Percentiles rank a stretch among this genome's conserved stretches.
Evolutionary conservation across 2,888 invertebrate species (phyloP).

Genomic region (Acrobasis consociella): DNA sequence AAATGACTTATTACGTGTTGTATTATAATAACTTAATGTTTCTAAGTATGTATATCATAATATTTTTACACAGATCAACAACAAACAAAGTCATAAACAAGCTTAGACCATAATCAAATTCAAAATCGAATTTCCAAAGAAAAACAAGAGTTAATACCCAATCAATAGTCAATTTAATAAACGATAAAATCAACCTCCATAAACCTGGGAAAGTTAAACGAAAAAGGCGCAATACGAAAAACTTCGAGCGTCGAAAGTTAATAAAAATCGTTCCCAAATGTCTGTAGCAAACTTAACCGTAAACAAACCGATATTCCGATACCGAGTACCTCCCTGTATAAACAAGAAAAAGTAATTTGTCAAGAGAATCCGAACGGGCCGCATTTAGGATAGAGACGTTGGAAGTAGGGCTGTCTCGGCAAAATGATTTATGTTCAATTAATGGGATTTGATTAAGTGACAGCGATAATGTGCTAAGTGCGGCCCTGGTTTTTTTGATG

Average conservation of each 20-base stretch:
- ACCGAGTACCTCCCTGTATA: constrained; percentile 44
- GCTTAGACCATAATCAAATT: constrained; percentile 1
- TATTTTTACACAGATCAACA: background rate
- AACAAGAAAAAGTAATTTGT: constrained; percentile 79
- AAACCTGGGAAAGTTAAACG: constrained; percentile 60
- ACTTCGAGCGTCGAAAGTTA: constrained; percentile 64
- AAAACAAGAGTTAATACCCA: constrained; percentile 37
- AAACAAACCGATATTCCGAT: constrained; percentile 67
- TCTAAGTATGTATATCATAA: too few relatives aligned
- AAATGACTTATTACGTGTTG: too few relatives aligned
- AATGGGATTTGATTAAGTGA: constrained; percentile 19
- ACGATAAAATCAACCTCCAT: constrained; percentile 65
- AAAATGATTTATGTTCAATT: constrained; percentile 17
- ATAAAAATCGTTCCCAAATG: constrained; percentile 77
- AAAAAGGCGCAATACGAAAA: constrained; percentile 53
- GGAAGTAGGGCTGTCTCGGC: constrained; percentile 34
- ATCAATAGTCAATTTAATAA: constrained; percentile 66
- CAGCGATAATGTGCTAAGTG: constrained; percentile 35
- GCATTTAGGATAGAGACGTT: constrained; percentile 53
- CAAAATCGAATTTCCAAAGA: constrained; percentile 11
- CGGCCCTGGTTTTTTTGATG: constrained; percentile 1
- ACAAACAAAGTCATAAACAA: constrained; percentile 7
- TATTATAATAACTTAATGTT: too few relatives aligned
- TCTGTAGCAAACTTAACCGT: constrained; percentile 65
- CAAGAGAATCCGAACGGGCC: constrained; percentile 71